phyloP scores from a whole-genome alignment of 2,888 invertebrate species.

The Escarpia spicata region DNA sequence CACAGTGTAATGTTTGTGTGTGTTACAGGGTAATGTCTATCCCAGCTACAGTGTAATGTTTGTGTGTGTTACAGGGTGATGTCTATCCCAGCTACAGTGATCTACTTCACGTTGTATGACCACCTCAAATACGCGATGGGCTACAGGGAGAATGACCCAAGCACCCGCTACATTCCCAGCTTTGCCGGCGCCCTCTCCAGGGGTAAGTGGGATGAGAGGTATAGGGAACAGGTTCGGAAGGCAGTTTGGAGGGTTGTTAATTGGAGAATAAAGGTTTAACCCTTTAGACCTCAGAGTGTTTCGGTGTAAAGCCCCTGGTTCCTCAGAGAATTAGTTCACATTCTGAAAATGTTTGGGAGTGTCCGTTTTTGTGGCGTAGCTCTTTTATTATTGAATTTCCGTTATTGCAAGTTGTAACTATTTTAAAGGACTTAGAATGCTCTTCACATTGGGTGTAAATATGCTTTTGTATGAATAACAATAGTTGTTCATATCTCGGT shows the following conservation, averaged over 20 bases:
- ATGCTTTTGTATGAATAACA: no score
- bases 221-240: background rate
- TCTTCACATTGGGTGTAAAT: no score
- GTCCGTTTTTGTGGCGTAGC: no score
- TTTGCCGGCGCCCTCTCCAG: constrained; percentile 88
- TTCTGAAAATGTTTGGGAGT: no score
- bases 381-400: no score
- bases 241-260: background rate
- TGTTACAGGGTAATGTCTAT: constrained; percentile 75
- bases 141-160: constrained; percentile 42
- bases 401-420: no score
- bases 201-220: constrained; percentile 52
- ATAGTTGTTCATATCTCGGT: no score
- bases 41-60: constrained; percentile 82
- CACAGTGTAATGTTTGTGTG: constrained; percentile 39
- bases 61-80: constrained; percentile 66
- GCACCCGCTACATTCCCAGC: constrained; percentile 74
- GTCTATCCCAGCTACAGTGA: constrained; percentile 94
- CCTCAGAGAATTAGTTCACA: no score
- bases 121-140: constrained; percentile 72
- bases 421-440: no score
- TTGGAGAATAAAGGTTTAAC: background rate
- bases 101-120: constrained; percentile 97
- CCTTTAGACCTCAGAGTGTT: no score
- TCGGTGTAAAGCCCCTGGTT: no score